Evolutionary conservation across 2,888 invertebrate genomes (phyloP).

Genomic region (Scaeva pyrastri): DNA sequence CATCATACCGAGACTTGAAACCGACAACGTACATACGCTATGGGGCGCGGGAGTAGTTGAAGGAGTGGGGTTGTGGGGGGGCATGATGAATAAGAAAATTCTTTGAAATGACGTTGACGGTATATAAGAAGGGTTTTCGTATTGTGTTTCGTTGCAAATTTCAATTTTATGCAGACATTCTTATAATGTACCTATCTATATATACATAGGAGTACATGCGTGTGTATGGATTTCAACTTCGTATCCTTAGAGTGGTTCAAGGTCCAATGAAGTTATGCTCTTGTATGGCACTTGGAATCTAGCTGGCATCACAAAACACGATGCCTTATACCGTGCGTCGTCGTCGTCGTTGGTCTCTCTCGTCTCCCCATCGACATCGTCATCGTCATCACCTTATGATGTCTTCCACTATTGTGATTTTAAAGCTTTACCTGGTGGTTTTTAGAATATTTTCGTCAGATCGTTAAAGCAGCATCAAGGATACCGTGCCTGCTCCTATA

Average conservation of each 20-base stretch:
- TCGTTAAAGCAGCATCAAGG: conserved; percentile 7
- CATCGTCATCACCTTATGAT: neutral
- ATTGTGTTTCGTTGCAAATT: conserved; percentile 40
- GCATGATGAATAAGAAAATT: conserved; percentile 10
- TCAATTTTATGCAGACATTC: conserved; percentile 37
- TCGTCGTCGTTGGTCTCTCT: no score
- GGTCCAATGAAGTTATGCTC: conserved; percentile 12
- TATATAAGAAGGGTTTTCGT: conserved; percentile 15
- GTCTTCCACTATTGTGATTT: conserved; percentile 4
- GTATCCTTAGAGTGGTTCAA: conserved; percentile 25
- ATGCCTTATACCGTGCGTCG: neutral
- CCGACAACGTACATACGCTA: neutral
- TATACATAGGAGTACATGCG: conserved; percentile 11
- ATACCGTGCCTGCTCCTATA: neutral
- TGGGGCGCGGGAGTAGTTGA: no score
- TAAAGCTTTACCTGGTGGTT: conserved; percentile 14
- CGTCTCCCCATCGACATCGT: no score
- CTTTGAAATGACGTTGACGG: conserved; percentile 50
- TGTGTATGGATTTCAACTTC: conserved; percentile 6
- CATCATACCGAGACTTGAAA: conserved; percentile 1
- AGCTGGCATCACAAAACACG: conserved; percentile 6
- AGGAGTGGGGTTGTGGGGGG: no score
- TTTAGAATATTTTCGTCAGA: conserved; percentile 7
- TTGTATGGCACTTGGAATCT: neutral
- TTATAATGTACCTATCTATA: conserved; percentile 19